Percentiles rank a stretch among this genome's conserved stretches.
phyloP scores from a whole-genome alignment of 2,113 vertebrate genomes.

The Rhynchopsitta pachyrhyncha region DNA sequence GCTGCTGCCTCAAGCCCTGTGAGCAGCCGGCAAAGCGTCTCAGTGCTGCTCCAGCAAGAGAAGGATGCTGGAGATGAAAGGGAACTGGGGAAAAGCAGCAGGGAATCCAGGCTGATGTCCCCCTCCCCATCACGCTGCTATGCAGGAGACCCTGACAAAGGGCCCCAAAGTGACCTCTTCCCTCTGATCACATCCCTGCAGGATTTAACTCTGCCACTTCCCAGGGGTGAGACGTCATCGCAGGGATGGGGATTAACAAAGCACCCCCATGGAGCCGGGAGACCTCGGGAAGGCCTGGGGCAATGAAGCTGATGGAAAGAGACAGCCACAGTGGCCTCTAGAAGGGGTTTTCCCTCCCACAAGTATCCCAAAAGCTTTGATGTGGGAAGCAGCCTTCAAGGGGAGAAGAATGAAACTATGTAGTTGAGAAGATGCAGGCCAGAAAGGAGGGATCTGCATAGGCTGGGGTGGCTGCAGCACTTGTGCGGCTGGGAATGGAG shows the following conservation, averaged over 20 bases:
- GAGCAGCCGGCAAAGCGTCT: neutral
- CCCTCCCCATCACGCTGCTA: neutral
- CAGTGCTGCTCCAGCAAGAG: neutral
- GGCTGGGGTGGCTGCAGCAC: neutral
- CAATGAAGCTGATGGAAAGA: neutral
- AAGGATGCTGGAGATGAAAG: accelerated
- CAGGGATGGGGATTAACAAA: neutral
- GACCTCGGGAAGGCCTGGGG: neutral
- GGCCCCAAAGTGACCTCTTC: accelerated
- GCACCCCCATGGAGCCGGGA: neutral
- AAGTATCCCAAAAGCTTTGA: neutral
- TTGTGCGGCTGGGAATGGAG: accelerated
- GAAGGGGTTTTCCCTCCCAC: neutral
- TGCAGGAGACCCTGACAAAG: neutral
- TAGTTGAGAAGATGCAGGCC: neutral
- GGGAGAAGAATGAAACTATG: neutral
- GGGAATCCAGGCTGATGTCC: neutral
- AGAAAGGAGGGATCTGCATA: neutral
- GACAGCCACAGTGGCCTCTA: neutral
- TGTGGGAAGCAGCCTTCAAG: neutral
- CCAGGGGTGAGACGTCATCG: neutral
- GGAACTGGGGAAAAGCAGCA: neutral
- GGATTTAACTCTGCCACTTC: neutral
- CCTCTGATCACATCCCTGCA: accelerated
- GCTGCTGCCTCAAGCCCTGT: neutral